Conservation (phyloP, 2,888 invertebrate genomes). For the Tribolium freemani region DNA sequence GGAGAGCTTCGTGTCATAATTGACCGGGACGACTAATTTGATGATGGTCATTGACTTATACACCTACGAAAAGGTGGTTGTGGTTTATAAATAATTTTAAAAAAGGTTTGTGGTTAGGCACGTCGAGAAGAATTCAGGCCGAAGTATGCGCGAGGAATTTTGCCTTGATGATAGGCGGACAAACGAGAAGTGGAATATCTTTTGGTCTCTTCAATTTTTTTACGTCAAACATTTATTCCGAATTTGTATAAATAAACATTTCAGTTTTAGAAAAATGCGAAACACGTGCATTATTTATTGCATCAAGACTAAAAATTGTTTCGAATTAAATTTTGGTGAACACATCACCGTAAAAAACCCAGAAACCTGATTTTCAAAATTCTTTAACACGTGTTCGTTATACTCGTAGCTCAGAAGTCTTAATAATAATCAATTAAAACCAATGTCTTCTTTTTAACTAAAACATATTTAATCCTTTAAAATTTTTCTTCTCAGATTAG, state of each 20-base stretch:
- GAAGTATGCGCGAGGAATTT: background rate
- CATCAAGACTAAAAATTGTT: too few relatives aligned
- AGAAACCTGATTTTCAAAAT: too few relatives aligned
- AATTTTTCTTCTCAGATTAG: too few relatives aligned
- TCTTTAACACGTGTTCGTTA: too few relatives aligned
- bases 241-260: background rate
- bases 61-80: background rate
- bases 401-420: too few relatives aligned
- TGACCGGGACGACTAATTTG: conserved; percentile 11
- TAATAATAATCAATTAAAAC: too few relatives aligned
- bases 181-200: background rate
- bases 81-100: background rate
- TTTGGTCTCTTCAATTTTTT: background rate
- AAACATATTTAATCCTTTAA: too few relatives aligned
- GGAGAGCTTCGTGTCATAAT: conserved; percentile 13
- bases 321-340: too few relatives aligned
- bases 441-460: too few relatives aligned
- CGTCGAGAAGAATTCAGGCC: background rate
- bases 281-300: too few relatives aligned
- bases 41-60: background rate
- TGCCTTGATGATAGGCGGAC: background rate
- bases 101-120: background rate
- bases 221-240: background rate
- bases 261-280: background rate
- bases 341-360: too few relatives aligned